These are phyloP conservation scores for Hucho hucho DNA, from an alignment of 2,113 vertebrate species.

Conservation along the genomic window DNA sequence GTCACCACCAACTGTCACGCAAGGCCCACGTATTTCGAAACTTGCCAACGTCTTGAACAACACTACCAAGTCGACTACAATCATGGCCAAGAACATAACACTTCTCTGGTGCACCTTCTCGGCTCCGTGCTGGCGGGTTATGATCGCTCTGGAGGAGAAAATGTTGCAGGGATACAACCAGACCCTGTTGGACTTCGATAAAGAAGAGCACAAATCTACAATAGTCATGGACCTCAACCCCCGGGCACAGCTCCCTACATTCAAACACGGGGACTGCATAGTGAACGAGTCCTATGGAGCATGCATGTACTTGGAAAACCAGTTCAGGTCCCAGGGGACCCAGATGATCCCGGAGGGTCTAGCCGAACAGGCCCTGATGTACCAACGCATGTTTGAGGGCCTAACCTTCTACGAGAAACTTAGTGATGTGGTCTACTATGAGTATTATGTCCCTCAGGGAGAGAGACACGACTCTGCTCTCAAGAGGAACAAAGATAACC, in stretches of 20 bases:
- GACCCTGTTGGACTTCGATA: conserved; percentile 67
- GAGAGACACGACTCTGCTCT: conserved; percentile 70
- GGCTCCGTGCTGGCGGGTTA: conserved; percentile 74
- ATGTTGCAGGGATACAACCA: conserved; percentile 65
- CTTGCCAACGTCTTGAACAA: background rate
- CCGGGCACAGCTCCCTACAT: conserved; percentile 72
- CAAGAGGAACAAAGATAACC: conserved; percentile 59
- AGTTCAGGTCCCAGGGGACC: conserved; percentile 69
- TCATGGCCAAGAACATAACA: conserved; percentile 67
- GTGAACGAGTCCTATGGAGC: conserved; percentile 72
- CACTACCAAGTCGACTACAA: background rate
- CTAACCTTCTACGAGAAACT: conserved; percentile 58
- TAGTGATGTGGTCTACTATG: conserved; percentile 53
- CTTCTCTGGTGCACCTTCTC: conserved; percentile 73
- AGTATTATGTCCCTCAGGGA: conserved; percentile 55
- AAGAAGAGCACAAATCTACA: conserved; percentile 64
- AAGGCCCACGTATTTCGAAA: too few relatives aligned
- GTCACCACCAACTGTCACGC: too few relatives aligned
- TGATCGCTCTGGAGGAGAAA: conserved; percentile 76
- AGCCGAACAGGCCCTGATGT: conserved; percentile 58
- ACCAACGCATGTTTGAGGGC: conserved; percentile 71
- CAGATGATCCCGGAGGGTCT: conserved; percentile 61
- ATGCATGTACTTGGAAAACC: conserved; percentile 72
- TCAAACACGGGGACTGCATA: conserved; percentile 59
- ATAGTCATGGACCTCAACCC: conserved; percentile 69